A percentile compares a stretch with the other conserved stretches of the same genome.
Conservation (phyloP, 2,888 invertebrate species). For the Capitulum mitella region DNA sequence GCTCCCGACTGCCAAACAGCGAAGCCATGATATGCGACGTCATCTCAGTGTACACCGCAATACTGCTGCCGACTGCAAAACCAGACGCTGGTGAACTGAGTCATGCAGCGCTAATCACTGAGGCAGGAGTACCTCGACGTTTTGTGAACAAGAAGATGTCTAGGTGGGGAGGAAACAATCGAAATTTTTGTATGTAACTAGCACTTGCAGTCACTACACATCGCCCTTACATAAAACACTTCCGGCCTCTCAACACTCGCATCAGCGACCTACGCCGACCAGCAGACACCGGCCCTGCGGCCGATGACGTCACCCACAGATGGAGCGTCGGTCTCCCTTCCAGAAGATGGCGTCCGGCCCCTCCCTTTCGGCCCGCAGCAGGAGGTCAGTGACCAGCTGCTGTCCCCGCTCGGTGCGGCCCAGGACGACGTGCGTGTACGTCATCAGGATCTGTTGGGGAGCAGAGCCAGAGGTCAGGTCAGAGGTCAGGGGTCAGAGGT, state of each 20-base stretch:
- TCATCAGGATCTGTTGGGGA: not conserved
- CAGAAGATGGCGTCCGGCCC: not conserved
- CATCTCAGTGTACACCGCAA: not conserved
- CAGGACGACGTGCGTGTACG: not conserved
- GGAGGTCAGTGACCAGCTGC: not conserved
- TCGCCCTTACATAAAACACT: too few species aligned
- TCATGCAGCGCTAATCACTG: too few species aligned
- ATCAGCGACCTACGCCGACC: too few species aligned
- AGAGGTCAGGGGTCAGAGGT: too few species aligned
- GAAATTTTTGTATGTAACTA: too few species aligned
- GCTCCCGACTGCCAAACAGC: slow-evolving; percentile 28
- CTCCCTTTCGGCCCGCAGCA: not conserved
- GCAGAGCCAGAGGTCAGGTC: too few species aligned
- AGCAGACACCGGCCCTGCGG: too few species aligned
- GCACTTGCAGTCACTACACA: too few species aligned
- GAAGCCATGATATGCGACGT: not conserved
- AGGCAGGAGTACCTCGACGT: too few species aligned
- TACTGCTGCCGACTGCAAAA: slow-evolving; percentile 28
- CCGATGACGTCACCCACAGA: not conserved
- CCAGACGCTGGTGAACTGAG: not conserved
- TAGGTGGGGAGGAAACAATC: too few species aligned
- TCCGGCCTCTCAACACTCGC: too few species aligned
- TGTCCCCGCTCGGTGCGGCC: not conserved
- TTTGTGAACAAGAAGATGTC: too few species aligned
- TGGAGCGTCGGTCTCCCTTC: not conserved